Base-by-base conservation (phyloP, 2,113 vertebrate species). In the Ondatra zibethicus region DNA sequence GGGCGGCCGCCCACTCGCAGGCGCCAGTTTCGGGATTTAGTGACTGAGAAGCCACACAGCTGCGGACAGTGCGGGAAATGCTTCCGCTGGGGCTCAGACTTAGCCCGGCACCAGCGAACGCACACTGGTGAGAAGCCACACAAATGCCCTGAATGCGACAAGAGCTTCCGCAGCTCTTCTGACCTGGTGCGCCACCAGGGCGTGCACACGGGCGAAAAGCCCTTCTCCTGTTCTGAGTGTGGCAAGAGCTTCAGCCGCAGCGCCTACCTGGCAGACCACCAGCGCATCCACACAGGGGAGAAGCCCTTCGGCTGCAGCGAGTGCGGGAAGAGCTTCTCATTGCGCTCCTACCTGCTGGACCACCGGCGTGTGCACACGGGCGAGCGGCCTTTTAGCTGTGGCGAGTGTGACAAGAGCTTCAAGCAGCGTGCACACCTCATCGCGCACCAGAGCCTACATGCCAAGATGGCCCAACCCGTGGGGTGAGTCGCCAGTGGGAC, bases 191-290 rank as follows among this genome's bases (percentile, higher is more conserved):
- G 98, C 25, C 98, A 98, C 96, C 98, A 97, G 89, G 98, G 97
- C 2, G 98, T 98, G 96, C 98, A 98, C 96, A 98, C 98, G 0
- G 98, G 98, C 25, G 91, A 98, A 92, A 98, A 98, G 89, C 98
- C 98, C 50, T 98, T 98, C 88, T 95, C 97, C 19, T 98, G 98
- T 78, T 13, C 95, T 0, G 92, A 95, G 47, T 98, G 98, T 0
- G 97, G 98, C 96, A 98, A 98, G 91, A 97, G 97, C 91, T 98
- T 98, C 92, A 98, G 97, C 94, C 97, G 97, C 73, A 97, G 98
- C 55, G 96, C 98, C 92, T 98, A 98, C 91, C 94, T 98, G 85
- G 94, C 98, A 0, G 97, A 98, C 95, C 98, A 98, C 82, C 97
- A 95, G 96, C 98, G 98, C 73, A 98, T 97, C 94, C 98, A 98